Evolutionary conservation across 1,140 invertebrate genomes (phyloP).

Genomic region (Prorops nasuta): DNA sequence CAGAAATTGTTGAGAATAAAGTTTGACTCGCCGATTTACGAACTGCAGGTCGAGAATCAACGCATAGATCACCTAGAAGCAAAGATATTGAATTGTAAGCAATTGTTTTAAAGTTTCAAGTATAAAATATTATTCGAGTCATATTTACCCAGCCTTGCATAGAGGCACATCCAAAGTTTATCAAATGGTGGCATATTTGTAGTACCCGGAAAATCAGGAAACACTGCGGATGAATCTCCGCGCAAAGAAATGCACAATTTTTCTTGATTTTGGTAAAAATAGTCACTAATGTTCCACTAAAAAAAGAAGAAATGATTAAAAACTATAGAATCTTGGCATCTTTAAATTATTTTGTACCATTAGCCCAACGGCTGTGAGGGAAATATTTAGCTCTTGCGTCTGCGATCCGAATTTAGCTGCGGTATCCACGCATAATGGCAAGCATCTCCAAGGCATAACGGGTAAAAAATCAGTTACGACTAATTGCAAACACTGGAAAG

Average conservation of each 20-base stretch:
- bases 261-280: constrained; percentile 92
- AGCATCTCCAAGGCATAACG: constrained; percentile 81
- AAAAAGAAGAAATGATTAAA: constrained; percentile 34
- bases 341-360: constrained; percentile 67
- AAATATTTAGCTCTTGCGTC: constrained; percentile 96
- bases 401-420: constrained; percentile 95
- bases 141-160: constrained; percentile 71
- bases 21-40: constrained; percentile 98
- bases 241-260: constrained; percentile 74
- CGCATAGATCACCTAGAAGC: constrained; percentile 80
- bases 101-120: neutral
- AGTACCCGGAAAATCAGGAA: constrained; percentile 80
- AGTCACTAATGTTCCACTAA: constrained; percentile 97
- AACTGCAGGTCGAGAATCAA: constrained; percentile 92
- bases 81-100: neutral
- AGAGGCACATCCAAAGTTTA: constrained; percentile 94
- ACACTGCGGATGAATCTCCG: constrained; percentile 66
- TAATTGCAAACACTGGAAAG: constrained; percentile 94
- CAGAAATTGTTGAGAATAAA: constrained; percentile 94
- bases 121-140: constrained; percentile 3
- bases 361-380: constrained; percentile 93
- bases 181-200: constrained; percentile 88
- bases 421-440: constrained; percentile 90
- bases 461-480: constrained; percentile 96
- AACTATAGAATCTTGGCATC: neutral